Evolutionary conservation across 2,113 vertebrate genomes (phyloP).

Genomic region (Platysternon megacephalum): DNA sequence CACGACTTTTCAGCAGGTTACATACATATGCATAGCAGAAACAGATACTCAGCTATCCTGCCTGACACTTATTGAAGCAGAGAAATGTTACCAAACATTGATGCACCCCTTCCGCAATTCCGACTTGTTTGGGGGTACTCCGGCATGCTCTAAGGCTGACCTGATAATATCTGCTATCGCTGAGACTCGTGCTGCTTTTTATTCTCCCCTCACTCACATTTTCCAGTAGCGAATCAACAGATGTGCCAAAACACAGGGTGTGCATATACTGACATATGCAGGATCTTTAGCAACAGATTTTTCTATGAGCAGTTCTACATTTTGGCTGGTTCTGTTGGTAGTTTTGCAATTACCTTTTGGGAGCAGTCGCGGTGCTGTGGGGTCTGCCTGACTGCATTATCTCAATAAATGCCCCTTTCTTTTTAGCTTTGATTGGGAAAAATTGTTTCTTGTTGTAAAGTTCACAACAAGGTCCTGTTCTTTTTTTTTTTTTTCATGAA

Average conservation of each 20-base stretch:
- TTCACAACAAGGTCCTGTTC: background rate
- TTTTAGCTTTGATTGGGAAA: background rate
- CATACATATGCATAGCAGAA: constrained; percentile 34
- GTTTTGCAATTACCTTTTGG: background rate
- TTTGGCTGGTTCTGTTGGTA: background rate
- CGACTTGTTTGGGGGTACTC: background rate
- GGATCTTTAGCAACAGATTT: background rate
- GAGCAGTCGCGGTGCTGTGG: background rate
- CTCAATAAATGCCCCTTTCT: constrained; percentile 14
- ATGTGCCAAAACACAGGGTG: constrained; percentile 23
- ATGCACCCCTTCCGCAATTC: background rate
- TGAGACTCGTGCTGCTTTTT: constrained; percentile 3
- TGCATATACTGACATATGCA: constrained; percentile 20
- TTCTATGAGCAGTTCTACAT: constrained; percentile 1
- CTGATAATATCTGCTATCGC: background rate
- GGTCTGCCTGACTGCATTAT: constrained; percentile 4
- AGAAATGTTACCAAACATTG: background rate
- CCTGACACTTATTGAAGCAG: background rate
- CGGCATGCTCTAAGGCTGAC: constrained; percentile 22
- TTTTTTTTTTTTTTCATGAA: background rate
- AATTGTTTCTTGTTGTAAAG: constrained; percentile 4
- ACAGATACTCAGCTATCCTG: background rate
- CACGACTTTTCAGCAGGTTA: constrained; percentile 53
- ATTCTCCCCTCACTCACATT: background rate
- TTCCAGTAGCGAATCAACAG: constrained; percentile 37